Percentiles rank a stretch among this genome's conserved stretches.
Evolutionary conservation across 2,797 vertebrate genomes (phyloP).

Genomic region (Coluber constrictor): DNA sequence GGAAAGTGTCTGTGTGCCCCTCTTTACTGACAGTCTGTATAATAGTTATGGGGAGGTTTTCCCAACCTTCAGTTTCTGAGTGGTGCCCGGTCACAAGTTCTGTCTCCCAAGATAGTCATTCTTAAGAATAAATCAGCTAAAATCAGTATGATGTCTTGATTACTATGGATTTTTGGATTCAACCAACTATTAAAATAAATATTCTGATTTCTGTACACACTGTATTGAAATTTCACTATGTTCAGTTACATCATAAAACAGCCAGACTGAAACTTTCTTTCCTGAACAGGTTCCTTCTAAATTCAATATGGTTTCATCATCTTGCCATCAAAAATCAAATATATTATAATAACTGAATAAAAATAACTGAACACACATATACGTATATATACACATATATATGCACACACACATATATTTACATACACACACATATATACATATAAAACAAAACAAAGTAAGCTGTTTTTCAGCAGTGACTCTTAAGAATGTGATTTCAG

Average conservation of each 20-base stretch:
- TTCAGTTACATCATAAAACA: background rate
- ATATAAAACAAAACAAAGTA: background rate
- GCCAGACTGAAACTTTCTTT: background rate
- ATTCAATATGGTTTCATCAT: background rate
- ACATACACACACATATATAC: no score
- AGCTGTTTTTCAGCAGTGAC: background rate
- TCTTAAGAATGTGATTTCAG: background rate
- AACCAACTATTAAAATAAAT: background rate
- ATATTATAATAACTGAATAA: background rate
- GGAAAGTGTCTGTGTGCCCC: background rate
- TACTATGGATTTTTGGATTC: background rate
- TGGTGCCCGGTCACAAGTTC: background rate
- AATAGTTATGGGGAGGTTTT: background rate
- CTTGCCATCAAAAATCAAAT: background rate
- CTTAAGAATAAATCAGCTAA: background rate
- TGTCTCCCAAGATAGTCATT: background rate
- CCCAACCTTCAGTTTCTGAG: background rate
- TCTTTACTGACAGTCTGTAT: background rate
- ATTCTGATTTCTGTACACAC: background rate
- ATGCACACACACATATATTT: no score
- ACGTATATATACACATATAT: no score
- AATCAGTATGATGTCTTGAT: background rate
- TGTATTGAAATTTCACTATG: background rate
- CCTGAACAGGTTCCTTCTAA: background rate
- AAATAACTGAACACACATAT: background rate